A percentile compares a stretch with the other conserved stretches of the same genome.
Evolutionary conservation across 2,797 vertebrate genomes (phyloP).

Genomic region (Rhadinocentrus ornatus): DNA sequence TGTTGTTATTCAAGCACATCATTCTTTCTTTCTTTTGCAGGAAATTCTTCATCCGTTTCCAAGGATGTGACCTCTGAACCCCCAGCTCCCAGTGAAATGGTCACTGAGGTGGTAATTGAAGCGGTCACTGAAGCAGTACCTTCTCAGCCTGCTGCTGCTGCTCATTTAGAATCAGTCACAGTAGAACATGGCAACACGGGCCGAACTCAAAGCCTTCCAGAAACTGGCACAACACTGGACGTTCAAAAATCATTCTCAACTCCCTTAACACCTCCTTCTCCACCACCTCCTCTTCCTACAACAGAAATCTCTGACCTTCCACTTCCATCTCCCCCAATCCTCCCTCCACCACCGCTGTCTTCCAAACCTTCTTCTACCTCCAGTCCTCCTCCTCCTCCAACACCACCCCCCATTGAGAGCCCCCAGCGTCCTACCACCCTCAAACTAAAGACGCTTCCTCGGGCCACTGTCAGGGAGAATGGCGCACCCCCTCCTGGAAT

Average conservation of each 20-base stretch:
- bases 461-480: conserved; percentile 70
- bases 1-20: background rate
- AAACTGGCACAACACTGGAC: conserved; percentile 33
- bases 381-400: conserved; percentile 44
- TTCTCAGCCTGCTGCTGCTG: conserved; percentile 5
- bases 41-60: conserved; percentile 55
- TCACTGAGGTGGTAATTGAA: background rate
- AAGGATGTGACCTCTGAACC: conserved; percentile 31
- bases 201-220: conserved; percentile 62
- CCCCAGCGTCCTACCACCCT: conserved; percentile 75
- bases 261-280: conserved; percentile 51
- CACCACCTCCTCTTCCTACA: conserved; percentile 22
- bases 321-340: conserved; percentile 39
- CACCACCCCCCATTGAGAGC: conserved; percentile 38
- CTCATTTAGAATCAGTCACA: background rate
- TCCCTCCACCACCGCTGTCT: conserved; percentile 54
- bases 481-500: conserved; percentile 45
- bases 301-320: conserved; percentile 49
- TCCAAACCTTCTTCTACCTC: conserved; percentile 55
- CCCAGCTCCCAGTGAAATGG: conserved; percentile 35
- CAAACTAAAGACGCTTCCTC: conserved; percentile 69
- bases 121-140: conserved; percentile 11
- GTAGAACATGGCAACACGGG: conserved; percentile 18
- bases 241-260: conserved; percentile 7
- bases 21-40: conserved; percentile 58